Evolutionary conservation across 2,797 vertebrate species (phyloP).

Genomic region (Perodicticus potto): DNA sequence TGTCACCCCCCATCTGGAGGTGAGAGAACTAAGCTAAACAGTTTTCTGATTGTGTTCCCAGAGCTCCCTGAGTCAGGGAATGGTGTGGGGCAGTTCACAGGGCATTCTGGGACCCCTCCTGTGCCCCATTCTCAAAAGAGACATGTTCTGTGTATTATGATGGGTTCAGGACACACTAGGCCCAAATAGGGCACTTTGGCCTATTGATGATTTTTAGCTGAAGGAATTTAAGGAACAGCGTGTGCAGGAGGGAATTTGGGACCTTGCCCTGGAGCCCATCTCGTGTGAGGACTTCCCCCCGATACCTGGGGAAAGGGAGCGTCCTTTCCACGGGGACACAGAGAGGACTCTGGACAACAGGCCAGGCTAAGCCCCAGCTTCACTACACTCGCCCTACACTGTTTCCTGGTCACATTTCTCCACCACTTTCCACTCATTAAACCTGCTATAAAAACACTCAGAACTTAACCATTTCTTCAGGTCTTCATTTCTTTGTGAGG

Average conservation of each 20-base stretch:
- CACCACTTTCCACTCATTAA: not conserved
- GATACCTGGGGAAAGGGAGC: not conserved
- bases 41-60: not conserved
- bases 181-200: not conserved
- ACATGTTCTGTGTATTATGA: not conserved
- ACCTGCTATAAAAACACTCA: not conserved
- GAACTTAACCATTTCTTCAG: not conserved
- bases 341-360: not conserved
- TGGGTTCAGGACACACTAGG: not conserved
- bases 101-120: not conserved
- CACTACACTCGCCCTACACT: not conserved
- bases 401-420: not conserved
- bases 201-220: not conserved
- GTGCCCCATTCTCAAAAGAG: not conserved
- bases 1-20: not conserved
- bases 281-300: not conserved
- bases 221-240: not conserved
- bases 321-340: not conserved
- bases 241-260: not conserved
- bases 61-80: not conserved
- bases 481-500: not conserved
- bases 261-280: not conserved
- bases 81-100: not conserved
- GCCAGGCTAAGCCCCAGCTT: not conserved
- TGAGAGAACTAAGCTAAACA: not conserved